Conservation (phyloP, 1,140 invertebrate genomes). For the Polypedilum pembai region DNA sequence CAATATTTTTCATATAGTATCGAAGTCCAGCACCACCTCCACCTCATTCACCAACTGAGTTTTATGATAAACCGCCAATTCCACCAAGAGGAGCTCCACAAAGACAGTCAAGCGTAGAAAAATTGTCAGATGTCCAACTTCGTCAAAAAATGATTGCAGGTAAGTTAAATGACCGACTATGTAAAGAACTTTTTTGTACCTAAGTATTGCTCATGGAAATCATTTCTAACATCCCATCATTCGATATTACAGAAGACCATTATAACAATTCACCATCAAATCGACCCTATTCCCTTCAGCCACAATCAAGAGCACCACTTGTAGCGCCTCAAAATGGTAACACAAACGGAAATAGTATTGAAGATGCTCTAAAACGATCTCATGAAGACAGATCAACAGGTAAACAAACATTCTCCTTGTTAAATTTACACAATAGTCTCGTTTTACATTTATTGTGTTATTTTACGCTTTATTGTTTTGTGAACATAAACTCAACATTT, state of each 20-base stretch:
- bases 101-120: conserved; percentile 40
- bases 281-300: conserved; percentile 33
- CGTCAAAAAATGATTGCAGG: background rate
- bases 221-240: background rate
- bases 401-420: background rate
- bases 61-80: conserved; percentile 49
- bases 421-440: background rate
- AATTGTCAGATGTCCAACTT: conserved; percentile 38
- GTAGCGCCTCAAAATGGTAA: conserved; percentile 36
- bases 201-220: background rate
- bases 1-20: conserved; percentile 42
- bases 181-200: background rate
- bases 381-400: background rate
- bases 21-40: conserved; percentile 39
- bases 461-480: background rate
- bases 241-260: background rate
- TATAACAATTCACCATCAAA: conserved; percentile 24
- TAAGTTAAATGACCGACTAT: background rate
- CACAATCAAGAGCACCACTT: conserved; percentile 24
- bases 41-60: conserved; percentile 41
- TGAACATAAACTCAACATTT: background rate
- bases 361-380: conserved; percentile 16
- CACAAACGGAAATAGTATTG: conserved; percentile 39
- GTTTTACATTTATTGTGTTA: background rate
- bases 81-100: conserved; percentile 48